Conservation (phyloP, 2,888 invertebrate genomes). For the Steromphala cineraria region DNA sequence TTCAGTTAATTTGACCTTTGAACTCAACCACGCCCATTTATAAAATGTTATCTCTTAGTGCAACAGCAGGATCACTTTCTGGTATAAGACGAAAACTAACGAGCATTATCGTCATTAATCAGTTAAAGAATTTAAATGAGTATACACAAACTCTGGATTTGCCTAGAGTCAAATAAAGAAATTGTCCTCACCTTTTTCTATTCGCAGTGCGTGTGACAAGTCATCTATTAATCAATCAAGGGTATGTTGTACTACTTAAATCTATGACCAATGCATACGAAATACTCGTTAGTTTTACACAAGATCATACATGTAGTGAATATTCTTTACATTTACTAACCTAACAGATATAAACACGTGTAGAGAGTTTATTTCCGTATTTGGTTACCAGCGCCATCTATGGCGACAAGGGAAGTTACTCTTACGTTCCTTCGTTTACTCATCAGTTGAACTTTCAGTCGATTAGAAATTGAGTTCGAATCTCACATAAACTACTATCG, state of each 20-base stretch:
- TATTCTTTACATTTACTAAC: background rate
- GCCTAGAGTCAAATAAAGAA: constrained; percentile 15
- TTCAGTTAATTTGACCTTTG: no score
- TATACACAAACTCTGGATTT: no score
- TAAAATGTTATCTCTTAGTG: background rate
- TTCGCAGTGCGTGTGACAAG: background rate
- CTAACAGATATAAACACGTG: background rate
- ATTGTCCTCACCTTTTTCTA: background rate
- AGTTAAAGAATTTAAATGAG: no score
- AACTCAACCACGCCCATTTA: background rate
- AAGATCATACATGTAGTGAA: no score
- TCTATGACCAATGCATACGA: no score
- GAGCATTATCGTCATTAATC: no score
- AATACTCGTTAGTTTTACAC: no score
- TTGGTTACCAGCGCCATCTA: background rate
- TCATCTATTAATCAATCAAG: no score
- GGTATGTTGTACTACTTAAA: no score
- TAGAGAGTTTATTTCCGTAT: constrained; percentile 3
- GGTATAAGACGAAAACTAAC: background rate
- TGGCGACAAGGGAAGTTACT: background rate
- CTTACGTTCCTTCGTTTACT: background rate
- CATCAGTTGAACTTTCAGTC: no score
- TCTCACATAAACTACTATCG: no score
- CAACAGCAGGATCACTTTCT: background rate
- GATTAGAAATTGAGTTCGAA: no score